Base-by-base conservation (phyloP, 2,797 vertebrate species). In the Molothrus aeneus region DNA sequence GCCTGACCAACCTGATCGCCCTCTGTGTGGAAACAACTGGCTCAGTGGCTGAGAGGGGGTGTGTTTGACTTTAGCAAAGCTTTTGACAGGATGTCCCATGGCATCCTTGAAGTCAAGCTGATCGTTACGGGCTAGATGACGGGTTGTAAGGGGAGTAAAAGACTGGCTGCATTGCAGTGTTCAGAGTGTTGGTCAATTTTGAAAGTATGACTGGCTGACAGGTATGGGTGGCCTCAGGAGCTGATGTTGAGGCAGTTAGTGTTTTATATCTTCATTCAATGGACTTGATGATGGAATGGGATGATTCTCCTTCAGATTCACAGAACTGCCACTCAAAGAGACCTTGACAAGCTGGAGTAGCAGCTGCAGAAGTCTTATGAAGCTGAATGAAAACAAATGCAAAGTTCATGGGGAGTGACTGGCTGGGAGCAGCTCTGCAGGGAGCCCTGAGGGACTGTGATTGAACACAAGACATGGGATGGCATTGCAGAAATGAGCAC, bases 401-500 rank as follows among this genome's bases (percentile, higher is more conserved):
- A 68, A 74, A 64, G 34, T 15, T 22, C 8, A 7, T 24, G n/a
- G 17, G 13, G 22, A 80, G 9, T 53, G 54, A 17, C 31, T 63
- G 50, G 47, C 6, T 40, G 45, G 60, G 20, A 78, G 15, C 15
- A 69, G 40, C 11, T 72, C 45, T 53, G 18, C 45, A 78, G 14
- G 12, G 25, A 78, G 25, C 34, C 40, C 28, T 80, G n/a, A 32
- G 14, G 14, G 14, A 40, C 10, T 9, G 15, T 32, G 29, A 32
- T 1, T 68, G 43, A 92, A 20, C 28, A 43, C 9, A 29, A n/a
- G 31, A 14, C 18, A 26, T 21, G 29, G 13, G n/a, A 70, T 59
- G 40, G 13, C 31, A 15, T 14, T 36, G 13, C 32, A 73, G 47
- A 69, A 90, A 57, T 0, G 0, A 64, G 17, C 13, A n/a, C 7